Evolutionary conservation across 2,888 invertebrate genomes (phyloP).

Genomic region (Amphiduros pacificus): DNA sequence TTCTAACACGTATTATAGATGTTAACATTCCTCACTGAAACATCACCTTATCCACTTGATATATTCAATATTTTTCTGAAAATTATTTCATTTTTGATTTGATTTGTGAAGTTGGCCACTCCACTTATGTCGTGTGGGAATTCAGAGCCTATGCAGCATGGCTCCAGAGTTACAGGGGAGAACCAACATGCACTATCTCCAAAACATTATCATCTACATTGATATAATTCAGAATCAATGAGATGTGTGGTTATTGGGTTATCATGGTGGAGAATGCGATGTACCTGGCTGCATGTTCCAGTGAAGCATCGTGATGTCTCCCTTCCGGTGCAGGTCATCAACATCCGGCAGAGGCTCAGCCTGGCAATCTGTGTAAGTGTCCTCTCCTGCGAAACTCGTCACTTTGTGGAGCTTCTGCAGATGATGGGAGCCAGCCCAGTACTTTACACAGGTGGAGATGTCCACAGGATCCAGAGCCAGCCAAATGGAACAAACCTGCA

Average conservation of each 20-base stretch:
- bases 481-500: slow-evolving; percentile 12
- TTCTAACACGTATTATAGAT: background rate
- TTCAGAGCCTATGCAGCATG: too few species aligned
- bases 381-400: slow-evolving; percentile 5
- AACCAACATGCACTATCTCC: too few species aligned
- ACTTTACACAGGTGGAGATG: background rate
- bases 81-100: background rate
- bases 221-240: too few species aligned
- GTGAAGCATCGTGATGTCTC: background rate
- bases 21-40: background rate
- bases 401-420: background rate
- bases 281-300: slow-evolving; percentile 9
- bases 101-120: too few species aligned
- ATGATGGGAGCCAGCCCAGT: slow-evolving; percentile 5
- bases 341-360: slow-evolving; percentile 3
- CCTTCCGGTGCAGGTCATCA: background rate
- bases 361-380: background rate
- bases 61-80: background rate
- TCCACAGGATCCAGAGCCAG: slow-evolving; percentile 1
- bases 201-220: too few species aligned
- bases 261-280: background rate
- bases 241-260: background rate
- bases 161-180: too few species aligned
- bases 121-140: too few species aligned
- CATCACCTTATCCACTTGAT: too few species aligned